phyloP scores from a whole-genome alignment of 1,140 invertebrate species.

The Anastatus disparis region DNA sequence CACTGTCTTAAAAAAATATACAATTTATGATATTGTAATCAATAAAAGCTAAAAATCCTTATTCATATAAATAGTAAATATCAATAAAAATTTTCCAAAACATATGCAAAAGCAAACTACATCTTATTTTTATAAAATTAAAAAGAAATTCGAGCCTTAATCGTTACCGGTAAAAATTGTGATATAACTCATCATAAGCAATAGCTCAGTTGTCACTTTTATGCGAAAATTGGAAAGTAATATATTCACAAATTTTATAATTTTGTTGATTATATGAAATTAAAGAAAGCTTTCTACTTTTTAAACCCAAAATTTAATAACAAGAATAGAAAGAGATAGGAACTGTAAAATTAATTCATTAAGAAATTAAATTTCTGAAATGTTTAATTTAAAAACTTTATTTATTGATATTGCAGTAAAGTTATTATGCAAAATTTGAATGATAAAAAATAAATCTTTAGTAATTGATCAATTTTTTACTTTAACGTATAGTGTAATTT shows the following conservation, averaged over 20 bases:
- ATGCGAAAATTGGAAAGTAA: not conserved
- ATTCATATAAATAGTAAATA: not conserved
- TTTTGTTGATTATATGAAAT: no score
- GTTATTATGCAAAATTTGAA: no score
- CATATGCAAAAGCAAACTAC: conserved; percentile 17
- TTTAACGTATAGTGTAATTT: no score
- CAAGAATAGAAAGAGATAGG: not conserved
- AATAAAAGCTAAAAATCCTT: conserved; percentile 17
- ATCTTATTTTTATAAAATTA: not conserved
- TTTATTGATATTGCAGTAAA: no score
- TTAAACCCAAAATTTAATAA: not conserved
- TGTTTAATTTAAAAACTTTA: no score
- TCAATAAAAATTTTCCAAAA: conserved; percentile 9
- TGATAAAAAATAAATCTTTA: no score
- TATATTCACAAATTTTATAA: no score
- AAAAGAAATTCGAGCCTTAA: not conserved
- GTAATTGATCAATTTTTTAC: no score
- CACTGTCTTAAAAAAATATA: conserved; percentile 29
- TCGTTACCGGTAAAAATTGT: conserved; percentile 9
- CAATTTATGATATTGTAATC: not conserved
- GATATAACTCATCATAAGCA: not conserved
- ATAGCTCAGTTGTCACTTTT: not conserved
- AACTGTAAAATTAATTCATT: not conserved
- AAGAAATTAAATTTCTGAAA: conserved; percentile 2
- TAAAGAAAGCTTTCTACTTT: not conserved